A percentile compares a stretch with the other conserved stretches of the same genome.
phyloP scores from a whole-genome alignment of 1,140 invertebrate species.

The Hesperophylax magnus region DNA sequence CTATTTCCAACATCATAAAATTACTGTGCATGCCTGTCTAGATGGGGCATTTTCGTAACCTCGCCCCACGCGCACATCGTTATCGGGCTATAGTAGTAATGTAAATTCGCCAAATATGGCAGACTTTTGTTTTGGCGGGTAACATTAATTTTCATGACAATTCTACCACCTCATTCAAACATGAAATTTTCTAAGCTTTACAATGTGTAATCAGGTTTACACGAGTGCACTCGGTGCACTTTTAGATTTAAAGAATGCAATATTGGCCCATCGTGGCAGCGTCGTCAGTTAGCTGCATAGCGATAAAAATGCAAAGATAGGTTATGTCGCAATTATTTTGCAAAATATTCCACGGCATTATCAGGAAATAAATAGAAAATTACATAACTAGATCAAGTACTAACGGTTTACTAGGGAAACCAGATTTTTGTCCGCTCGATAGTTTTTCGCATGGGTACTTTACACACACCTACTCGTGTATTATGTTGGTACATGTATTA shows the following conservation, averaged over 20 bases:
- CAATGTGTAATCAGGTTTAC: slow-evolving; percentile 8
- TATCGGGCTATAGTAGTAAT: not conserved
- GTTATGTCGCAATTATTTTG: not conserved
- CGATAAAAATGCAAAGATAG: not conserved
- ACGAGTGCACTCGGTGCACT: slow-evolving; percentile 17
- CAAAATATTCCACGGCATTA: not conserved
- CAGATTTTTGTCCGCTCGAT: no score
- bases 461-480: no score
- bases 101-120: not conserved
- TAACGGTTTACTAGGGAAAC: no score
- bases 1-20: no score
- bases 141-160: slow-evolving; percentile 10
- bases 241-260: not conserved
- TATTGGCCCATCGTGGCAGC: not conserved
- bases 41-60: no score
- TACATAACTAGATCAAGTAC: no score
- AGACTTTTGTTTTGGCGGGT: not conserved
- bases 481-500: no score
- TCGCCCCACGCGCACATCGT: no score
- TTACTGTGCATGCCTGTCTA: no score
- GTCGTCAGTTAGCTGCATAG: not conserved
- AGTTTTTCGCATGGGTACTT: no score
- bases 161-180: not conserved
- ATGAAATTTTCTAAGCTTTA: slow-evolving; percentile 1
- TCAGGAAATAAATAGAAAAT: no score